A percentile compares a stretch with the other conserved stretches of the same genome.
Conservation (phyloP, 2,113 vertebrate genomes). For the Neodon shergylaensis region DNA sequence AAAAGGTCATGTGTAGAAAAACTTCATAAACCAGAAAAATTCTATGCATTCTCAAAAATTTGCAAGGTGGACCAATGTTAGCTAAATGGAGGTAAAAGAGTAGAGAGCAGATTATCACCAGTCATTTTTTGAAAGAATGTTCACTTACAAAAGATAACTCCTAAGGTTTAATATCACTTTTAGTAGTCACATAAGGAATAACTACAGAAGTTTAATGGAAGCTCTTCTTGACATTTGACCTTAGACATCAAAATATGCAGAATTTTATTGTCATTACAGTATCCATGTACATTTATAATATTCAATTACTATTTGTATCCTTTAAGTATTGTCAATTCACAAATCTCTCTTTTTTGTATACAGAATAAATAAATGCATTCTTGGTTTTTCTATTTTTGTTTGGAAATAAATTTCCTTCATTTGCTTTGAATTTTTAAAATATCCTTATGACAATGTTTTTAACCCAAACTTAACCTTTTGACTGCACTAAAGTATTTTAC, state of each 20-base stretch:
- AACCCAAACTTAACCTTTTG: not conserved
- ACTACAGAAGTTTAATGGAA: not conserved
- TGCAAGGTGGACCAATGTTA: slow-evolving; percentile 3
- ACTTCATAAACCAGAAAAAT: slow-evolving; percentile 14
- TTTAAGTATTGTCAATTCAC: not conserved
- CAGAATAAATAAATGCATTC: not conserved
- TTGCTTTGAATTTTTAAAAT: slow-evolving; percentile 4
- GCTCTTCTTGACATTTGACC: not conserved
- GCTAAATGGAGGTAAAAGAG: not conserved
- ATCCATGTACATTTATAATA: slow-evolving; percentile 42
- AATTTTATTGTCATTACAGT: not conserved
- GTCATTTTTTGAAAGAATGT: slow-evolving; percentile 24
- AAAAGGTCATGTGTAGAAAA: not conserved
- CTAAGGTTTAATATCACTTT: not conserved
- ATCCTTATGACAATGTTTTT: not conserved
- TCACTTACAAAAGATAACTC: slow-evolving; percentile 20
- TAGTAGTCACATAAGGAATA: not conserved
- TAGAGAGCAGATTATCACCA: not conserved
- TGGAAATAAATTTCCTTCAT: not conserved
- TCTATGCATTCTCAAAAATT: not conserved
- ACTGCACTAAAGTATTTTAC: slow-evolving; percentile 32
- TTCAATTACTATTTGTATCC: not conserved
- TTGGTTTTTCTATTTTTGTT: not conserved
- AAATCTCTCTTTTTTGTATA: not conserved
- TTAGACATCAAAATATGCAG: not conserved